Evolutionary conservation across 2,797 vertebrate species (phyloP), one percentile per base, ranked within the genome.

Genomic region (Furcifer pardalis): DNA sequence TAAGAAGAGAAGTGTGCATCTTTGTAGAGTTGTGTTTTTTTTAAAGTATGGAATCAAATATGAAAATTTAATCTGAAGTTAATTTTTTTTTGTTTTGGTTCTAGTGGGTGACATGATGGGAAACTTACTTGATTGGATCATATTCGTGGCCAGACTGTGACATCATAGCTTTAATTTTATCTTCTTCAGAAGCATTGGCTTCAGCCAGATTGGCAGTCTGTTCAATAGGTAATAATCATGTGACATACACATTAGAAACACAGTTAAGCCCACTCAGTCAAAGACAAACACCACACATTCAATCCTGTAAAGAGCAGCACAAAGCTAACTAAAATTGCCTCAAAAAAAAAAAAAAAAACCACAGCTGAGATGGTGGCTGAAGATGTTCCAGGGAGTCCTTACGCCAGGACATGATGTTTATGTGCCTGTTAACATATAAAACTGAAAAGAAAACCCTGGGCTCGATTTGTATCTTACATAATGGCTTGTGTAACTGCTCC

Each of bases 101-200:
- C 77, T 71, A 52, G 32, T 32, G 65, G 49, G 79, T 63, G 75
- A 86, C 2, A 8, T 52, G 74, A 79, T 32, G 4, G n/a, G 79
- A 93, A 17, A 97, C 98, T 99, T 95, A 99, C 99, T 97, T 97
- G 92, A 97, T 93, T 30, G 97, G 96, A 95, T 98, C 97, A 91
- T 98, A 99, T 94, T 99, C 98, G 90, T 99, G 98, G 94, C 95
- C 94, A 93, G 97, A 99, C 96, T 99, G 99, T 88, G 96, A 97
- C 95, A 98, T 97, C 97, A 99, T 97, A 87, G 97, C 97, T 97
- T 96, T 98, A 94, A 99, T 98, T 96, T 99, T 99, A 96, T 99
- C 98, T 93, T 99, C 98, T 92, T 99, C 98, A 23, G 99, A 97
- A 93, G 96, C 98, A 90, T 99, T 97, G 60, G 97, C 97, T 95